phyloP scores from a whole-genome alignment of 2,113 vertebrate genomes.

The Corvus cornix region DNA sequence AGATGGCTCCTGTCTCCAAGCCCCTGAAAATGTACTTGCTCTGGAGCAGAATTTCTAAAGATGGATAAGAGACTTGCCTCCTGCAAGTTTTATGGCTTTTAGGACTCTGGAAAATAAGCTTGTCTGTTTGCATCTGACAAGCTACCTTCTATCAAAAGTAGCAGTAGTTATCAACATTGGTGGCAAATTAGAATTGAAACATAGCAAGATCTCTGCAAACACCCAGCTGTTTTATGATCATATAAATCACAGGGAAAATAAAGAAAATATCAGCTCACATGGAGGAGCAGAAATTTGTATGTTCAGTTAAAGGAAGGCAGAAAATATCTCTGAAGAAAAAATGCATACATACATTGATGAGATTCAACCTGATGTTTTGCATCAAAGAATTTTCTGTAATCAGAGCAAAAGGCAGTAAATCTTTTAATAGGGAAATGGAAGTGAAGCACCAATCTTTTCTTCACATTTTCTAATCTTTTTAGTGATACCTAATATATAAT shows the following conservation, averaged over 20 bases:
- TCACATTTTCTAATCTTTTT: background rate
- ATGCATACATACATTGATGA: background rate
- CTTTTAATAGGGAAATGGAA: background rate
- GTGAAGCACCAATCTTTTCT: background rate
- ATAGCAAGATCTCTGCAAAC: background rate
- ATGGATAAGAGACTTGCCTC: background rate
- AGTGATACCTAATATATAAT: background rate
- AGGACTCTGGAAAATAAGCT: background rate
- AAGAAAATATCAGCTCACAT: background rate
- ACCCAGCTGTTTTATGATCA: background rate
- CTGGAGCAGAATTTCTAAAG: background rate
- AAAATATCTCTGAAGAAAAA: conserved; percentile 6
- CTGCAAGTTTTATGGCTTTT: background rate
- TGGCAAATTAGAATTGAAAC: conserved; percentile 23
- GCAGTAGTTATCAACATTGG: background rate
- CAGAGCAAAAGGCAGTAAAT: background rate
- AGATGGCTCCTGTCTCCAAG: background rate
- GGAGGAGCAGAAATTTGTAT: conserved; percentile 15
- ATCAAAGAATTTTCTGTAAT: background rate
- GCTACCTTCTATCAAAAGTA: conserved; percentile 13
- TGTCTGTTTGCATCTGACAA: background rate
- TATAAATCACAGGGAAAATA: conserved; percentile 5
- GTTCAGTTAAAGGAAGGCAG: background rate
- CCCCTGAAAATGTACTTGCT: background rate
- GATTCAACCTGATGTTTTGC: background rate